Conservation (phyloP, 2,888 invertebrate genomes). For the Corythucha ciliata region DNA sequence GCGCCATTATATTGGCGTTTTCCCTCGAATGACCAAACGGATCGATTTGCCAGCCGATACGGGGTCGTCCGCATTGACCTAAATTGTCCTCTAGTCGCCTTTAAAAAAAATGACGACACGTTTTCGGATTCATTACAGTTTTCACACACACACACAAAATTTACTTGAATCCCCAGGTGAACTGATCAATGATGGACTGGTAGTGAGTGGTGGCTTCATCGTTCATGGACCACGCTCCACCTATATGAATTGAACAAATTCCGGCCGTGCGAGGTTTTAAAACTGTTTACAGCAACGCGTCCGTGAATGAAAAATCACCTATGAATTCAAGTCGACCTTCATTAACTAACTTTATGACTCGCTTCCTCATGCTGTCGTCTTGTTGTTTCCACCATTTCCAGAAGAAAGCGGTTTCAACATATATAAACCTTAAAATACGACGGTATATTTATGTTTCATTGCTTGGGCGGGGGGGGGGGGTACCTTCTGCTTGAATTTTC, state of each 20-base stretch:
- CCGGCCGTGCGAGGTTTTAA: no score
- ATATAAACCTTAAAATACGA: constrained; percentile 68
- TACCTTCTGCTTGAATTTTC: constrained; percentile 60
- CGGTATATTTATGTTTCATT: no score
- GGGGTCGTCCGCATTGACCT: constrained; percentile 63
- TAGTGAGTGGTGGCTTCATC: constrained; percentile 60
- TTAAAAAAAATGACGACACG: constrained; percentile 26
- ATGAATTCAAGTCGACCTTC: constrained; percentile 50
- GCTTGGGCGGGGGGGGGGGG: no score
- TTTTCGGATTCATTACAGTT: no score
- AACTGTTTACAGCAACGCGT: no score
- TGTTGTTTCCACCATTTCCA: constrained; percentile 74
- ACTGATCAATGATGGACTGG: constrained; percentile 60
- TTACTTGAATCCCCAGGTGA: constrained; percentile 57
- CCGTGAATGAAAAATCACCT: no score
- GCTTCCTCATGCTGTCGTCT: constrained; percentile 45
- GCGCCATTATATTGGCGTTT: constrained; percentile 55
- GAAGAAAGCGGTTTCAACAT: constrained; percentile 79
- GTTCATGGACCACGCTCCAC: constrained; percentile 53
- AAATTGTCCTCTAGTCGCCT: constrained; percentile 58
- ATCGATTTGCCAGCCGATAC: constrained; percentile 78
- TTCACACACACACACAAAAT: no score
- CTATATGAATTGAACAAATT: constrained; percentile 37
- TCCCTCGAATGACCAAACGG: constrained; percentile 72
- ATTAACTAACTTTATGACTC: constrained; percentile 51